phyloP scores from a whole-genome alignment of 2,797 vertebrate genomes.

The Glyptemys insculpta region DNA sequence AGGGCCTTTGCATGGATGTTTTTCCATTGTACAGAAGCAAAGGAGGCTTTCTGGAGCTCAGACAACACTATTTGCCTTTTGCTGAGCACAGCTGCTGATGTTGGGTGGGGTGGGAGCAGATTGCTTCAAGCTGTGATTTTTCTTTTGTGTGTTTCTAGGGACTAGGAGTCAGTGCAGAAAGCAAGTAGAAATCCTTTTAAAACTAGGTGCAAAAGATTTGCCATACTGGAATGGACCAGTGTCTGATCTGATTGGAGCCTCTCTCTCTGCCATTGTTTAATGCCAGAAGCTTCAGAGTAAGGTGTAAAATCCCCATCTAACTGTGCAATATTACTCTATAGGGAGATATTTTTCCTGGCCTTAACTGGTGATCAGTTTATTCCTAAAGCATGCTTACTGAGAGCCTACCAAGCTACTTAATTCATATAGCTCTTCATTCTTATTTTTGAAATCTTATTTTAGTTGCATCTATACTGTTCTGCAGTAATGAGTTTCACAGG shows the following conservation, averaged over 20 bases:
- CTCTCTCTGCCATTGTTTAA: neutral
- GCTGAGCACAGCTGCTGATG: neutral
- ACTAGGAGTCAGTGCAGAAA: neutral
- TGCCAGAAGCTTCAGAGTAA: neutral
- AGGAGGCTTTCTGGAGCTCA: neutral
- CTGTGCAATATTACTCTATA: neutral
- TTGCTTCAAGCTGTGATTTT: neutral
- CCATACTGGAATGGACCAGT: neutral
- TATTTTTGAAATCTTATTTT: neutral
- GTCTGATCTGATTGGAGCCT: neutral
- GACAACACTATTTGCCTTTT: slow-evolving; percentile 17
- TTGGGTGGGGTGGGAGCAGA: neutral
- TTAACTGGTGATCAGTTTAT: neutral
- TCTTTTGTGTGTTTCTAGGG: neutral
- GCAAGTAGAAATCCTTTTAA: neutral
- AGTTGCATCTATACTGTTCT: neutral
- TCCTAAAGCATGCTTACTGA: neutral
- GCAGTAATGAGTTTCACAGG: neutral
- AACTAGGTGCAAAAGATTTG: neutral
- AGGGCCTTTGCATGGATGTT: neutral
- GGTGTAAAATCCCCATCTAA: neutral
- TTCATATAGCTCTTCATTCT: neutral
- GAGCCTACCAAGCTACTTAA: neutral
- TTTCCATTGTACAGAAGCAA: slow-evolving; percentile 20
- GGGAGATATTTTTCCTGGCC: neutral